phyloP scores from a whole-genome alignment of 2,888 invertebrate genomes.

The Andrena flavipes region DNA sequence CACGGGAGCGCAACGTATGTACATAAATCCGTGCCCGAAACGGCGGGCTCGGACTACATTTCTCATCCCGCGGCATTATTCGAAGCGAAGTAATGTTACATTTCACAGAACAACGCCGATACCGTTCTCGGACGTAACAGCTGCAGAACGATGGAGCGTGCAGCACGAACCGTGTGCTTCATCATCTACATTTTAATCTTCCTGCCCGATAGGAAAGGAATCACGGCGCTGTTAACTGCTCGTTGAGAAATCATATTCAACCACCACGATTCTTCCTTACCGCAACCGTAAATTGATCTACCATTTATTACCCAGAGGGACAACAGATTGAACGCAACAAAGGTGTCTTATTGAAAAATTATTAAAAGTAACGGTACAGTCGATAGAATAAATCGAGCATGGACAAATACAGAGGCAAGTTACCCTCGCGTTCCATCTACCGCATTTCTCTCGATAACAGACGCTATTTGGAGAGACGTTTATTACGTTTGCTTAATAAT shows the following conservation, averaged over 20 bases:
- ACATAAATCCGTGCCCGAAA: constrained; percentile 52
- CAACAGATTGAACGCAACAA: too few species aligned
- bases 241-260: constrained; percentile 1
- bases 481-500: not conserved
- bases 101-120: constrained; percentile 47
- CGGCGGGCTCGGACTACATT: constrained; percentile 37
- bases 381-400: not conserved
- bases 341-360: too few species aligned
- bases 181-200: constrained; percentile 27
- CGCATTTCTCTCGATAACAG: not conserved
- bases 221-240: not conserved
- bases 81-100: constrained; percentile 42
- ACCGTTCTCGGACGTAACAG: constrained; percentile 40
- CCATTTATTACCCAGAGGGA: too few species aligned
- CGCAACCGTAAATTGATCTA: too few species aligned
- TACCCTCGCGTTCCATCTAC: not conserved
- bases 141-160: constrained; percentile 24
- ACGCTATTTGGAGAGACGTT: not conserved
- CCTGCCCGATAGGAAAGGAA: not conserved
- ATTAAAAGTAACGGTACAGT: too few species aligned
- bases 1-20: constrained; percentile 15
- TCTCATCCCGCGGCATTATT: constrained; percentile 52
- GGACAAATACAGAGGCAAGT: not conserved
- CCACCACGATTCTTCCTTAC: too few species aligned
- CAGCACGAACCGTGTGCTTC: constrained; percentile 9